A percentile compares a stretch with the other conserved stretches of the same genome.
Evolutionary conservation across 2,888 invertebrate species (phyloP).

Genomic region (Anthrax anthrax): DNA sequence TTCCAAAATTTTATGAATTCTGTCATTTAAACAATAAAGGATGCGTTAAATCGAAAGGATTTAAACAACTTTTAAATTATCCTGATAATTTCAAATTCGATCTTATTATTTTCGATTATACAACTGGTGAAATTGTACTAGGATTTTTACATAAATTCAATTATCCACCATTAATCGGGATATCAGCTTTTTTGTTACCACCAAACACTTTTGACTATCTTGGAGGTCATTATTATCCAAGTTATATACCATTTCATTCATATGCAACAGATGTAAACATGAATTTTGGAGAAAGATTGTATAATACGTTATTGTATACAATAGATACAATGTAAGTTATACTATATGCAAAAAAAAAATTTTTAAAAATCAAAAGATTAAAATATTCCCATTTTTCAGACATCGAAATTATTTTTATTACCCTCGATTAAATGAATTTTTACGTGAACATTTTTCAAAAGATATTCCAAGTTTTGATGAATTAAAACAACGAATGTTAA

Average conservation of each 20-base stretch:
- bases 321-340: conserved; percentile 10
- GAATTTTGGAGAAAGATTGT: conserved; percentile 18
- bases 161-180: conserved; percentile 23
- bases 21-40: conserved; percentile 10
- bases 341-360: no score
- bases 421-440: no score
- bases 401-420: no score
- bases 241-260: conserved; percentile 18
- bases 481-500: neutral
- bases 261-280: conserved; percentile 14
- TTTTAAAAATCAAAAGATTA: no score
- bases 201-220: conserved; percentile 15
- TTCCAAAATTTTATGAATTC: conserved; percentile 7
- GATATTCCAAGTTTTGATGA: neutral
- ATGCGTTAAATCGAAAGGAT: conserved; percentile 15
- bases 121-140: conserved; percentile 16
- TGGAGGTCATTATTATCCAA: conserved; percentile 20
- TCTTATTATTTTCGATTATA: conserved; percentile 20
- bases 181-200: conserved; percentile 18
- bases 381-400: no score
- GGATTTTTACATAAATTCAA: conserved; percentile 22
- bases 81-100: conserved; percentile 22
- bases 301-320: conserved; percentile 16
- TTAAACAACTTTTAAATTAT: conserved; percentile 18
- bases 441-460: neutral